These are phyloP conservation scores for Pitangus sulphuratus DNA, from an alignment of 2,797 vertebrate genomes.

Conservation along the genomic window DNA sequence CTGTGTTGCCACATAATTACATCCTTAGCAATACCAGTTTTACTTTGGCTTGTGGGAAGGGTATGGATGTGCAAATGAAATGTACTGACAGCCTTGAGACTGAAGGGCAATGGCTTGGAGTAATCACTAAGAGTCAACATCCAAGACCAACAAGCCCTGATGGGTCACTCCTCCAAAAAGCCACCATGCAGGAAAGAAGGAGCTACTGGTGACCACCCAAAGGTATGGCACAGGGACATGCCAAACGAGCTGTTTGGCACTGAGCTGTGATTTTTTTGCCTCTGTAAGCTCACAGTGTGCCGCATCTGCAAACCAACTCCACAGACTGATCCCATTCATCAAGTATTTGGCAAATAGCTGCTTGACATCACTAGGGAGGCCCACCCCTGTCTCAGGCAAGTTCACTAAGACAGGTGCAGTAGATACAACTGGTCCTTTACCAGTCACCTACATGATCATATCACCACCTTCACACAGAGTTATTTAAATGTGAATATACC, in stretches of 20 bases:
- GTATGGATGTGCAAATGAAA: neutral
- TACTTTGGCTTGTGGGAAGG: neutral
- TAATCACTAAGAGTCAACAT: neutral
- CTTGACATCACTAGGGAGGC: neutral
- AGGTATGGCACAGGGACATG: neutral
- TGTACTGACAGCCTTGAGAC: neutral
- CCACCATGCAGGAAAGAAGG: neutral
- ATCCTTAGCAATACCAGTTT: neutral
- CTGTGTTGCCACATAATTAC: neutral
- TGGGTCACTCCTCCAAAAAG: neutral
- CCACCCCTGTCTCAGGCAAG: neutral
- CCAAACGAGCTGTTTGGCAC: neutral
- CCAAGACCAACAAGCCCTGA: neutral
- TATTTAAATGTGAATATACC: neutral
- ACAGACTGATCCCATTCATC: accelerated
- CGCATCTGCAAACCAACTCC: neutral
- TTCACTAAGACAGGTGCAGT: neutral
- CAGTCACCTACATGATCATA: accelerated
- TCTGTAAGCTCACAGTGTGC: neutral
- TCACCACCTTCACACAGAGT: neutral
- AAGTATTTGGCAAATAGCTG: neutral
- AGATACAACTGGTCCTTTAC: neutral
- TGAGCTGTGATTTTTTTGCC: neutral
- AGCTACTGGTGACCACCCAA: neutral
- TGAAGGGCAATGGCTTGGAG: neutral